A percentile compares a stretch with the other conserved stretches of the same genome.
These are phyloP conservation scores for Tachysurus fulvidraco DNA, from an alignment of 2,113 vertebrate genomes.

Conservation along the genomic window DNA sequence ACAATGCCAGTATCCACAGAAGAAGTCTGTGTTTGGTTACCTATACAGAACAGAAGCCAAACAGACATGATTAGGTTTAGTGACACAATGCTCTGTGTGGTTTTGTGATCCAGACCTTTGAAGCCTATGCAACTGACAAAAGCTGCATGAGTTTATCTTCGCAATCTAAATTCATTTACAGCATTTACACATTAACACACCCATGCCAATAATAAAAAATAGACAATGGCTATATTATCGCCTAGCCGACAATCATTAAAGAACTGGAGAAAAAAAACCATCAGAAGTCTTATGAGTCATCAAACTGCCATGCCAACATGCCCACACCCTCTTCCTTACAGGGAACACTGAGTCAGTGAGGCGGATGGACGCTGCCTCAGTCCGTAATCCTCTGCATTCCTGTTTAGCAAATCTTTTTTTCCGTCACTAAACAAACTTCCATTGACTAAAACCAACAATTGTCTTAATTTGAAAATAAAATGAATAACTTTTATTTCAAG, in stretches of 20 bases:
- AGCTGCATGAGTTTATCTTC: no score
- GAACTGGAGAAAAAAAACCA: conserved; percentile 6
- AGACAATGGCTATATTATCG: conserved; percentile 6
- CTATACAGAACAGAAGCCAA: not conserved
- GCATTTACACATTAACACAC: not conserved
- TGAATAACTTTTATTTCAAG: not conserved
- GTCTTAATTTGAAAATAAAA: not conserved
- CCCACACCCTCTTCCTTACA: conserved; percentile 40
- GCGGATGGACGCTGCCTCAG: conserved; percentile 41
- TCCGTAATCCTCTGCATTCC: conserved; percentile 50
- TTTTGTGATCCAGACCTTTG: not conserved
- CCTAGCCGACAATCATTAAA: not conserved
- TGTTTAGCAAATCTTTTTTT: conserved; percentile 47
- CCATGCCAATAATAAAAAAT: not conserved
- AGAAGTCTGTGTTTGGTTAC: not conserved
- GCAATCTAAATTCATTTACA: not conserved
- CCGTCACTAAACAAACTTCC: conserved; percentile 12
- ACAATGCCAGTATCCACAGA: conserved; percentile 4
- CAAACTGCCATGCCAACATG: conserved; percentile 44
- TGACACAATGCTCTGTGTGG: not conserved
- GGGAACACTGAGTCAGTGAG: conserved; percentile 70
- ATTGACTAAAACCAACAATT: conserved; percentile 24
- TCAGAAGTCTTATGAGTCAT: conserved; percentile 42
- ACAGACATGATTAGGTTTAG: not conserved
- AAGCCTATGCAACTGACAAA: not conserved